Percentiles rank a stretch among this genome's conserved stretches.
These are phyloP conservation scores for Drosophila mimetica DNA, from an alignment of 2,888 invertebrate species.

Conservation along the genomic window DNA sequence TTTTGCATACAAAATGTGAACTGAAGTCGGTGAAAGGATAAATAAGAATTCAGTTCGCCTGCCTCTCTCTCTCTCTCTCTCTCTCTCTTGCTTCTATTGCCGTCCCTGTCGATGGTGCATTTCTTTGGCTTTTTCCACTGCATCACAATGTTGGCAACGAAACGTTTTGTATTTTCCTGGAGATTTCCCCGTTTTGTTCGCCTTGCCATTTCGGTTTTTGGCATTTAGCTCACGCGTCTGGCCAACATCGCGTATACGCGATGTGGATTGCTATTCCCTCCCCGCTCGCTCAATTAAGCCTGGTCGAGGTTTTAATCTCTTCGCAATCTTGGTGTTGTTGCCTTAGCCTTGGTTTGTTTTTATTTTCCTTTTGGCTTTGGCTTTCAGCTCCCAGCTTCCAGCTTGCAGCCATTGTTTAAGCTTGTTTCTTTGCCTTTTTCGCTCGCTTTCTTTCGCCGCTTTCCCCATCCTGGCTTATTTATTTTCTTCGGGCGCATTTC, in stretches of 20 bases:
- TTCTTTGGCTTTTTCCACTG: slow-evolving; percentile 13
- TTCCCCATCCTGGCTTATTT: slow-evolving; percentile 22
- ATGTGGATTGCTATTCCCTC: slow-evolving; percentile 35
- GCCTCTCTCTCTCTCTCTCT: too few species aligned
- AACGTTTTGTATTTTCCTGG: slow-evolving; percentile 28
- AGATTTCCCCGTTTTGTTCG: slow-evolving; percentile 40
- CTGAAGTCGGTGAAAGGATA: slow-evolving; percentile 36
- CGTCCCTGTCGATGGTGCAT: slow-evolving; percentile 17
- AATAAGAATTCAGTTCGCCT: slow-evolving; percentile 30
- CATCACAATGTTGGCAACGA: slow-evolving; percentile 32
- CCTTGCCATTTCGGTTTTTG: slow-evolving; percentile 35
- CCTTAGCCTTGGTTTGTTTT: slow-evolving; percentile 30
- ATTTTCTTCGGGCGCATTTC: slow-evolving; percentile 14
- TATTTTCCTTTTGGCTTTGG: slow-evolving; percentile 25
- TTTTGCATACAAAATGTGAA: slow-evolving; percentile 71
- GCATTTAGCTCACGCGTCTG: slow-evolving; percentile 60
- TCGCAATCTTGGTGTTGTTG: slow-evolving; percentile 40
- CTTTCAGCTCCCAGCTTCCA: slow-evolving; percentile 12
- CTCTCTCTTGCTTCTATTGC: too few species aligned
- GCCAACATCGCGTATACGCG: slow-evolving; percentile 50
- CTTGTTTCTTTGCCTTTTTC: slow-evolving; percentile 13
- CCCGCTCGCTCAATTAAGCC: slow-evolving; percentile 65
- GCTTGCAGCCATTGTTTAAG: slow-evolving; percentile 43
- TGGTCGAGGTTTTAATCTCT: slow-evolving; percentile 60
- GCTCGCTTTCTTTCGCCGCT: neutral